phyloP scores from a whole-genome alignment of 2,888 invertebrate genomes.

The Orthosia gothica region DNA sequence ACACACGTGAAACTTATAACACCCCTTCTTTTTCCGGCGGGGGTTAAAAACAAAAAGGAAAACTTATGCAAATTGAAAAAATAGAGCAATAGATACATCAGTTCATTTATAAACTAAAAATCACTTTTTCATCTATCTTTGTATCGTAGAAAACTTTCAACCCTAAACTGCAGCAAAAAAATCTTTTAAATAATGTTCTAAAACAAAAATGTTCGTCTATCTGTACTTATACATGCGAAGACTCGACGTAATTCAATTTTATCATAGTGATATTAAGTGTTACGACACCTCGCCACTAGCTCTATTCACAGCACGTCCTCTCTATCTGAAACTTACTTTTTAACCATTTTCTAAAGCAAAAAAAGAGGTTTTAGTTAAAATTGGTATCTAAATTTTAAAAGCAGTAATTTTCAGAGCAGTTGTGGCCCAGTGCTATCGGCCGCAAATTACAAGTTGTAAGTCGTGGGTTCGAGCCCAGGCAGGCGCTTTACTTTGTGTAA shows the following conservation, averaged over 20 bases:
- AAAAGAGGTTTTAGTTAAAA: constrained; percentile 28
- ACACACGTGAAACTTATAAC: no score
- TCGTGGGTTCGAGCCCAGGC: no score
- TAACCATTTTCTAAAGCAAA: constrained; percentile 51
- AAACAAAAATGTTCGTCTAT: constrained; percentile 38
- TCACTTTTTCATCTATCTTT: no score
- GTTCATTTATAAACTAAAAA: no score
- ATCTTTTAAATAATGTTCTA: neutral
- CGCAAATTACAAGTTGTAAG: no score
- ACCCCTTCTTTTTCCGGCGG: no score
- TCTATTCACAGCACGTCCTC: constrained; percentile 75
- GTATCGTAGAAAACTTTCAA: neutral
- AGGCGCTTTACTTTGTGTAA: no score
- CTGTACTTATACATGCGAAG: constrained; percentile 66
- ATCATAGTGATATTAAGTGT: constrained; percentile 85
- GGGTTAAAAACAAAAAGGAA: no score
- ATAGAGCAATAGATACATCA: no score
- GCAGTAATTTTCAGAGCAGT: no score
- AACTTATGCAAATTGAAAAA: no score
- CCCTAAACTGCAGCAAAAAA: constrained; percentile 16
- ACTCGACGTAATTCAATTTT: constrained; percentile 81
- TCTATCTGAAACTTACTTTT: constrained; percentile 70
- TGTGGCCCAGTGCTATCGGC: no score
- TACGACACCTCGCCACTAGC: constrained; percentile 73
- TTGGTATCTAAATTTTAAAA: constrained; percentile 15